Base-by-base conservation (phyloP, 2,113 vertebrate genomes). In the Excalfactoria chinensis region DNA sequence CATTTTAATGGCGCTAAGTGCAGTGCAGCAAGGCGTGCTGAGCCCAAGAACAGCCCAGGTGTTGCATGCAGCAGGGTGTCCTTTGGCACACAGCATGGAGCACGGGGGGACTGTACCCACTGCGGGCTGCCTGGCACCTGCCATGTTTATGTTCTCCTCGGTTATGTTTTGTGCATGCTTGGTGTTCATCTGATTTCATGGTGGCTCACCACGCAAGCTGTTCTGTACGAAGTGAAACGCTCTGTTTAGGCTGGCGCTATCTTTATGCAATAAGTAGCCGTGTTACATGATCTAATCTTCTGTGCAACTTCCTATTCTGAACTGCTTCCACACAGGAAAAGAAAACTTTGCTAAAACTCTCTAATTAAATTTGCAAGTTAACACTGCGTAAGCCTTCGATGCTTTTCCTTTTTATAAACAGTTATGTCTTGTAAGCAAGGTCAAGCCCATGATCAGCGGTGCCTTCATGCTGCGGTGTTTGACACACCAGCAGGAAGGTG, bases 291-390 rank as follows among this genome's bases (percentile, higher is more conserved):
- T 21, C 22, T 74, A 13, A 56, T 84, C 13, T 76, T 66, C 55
- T 34, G 1, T 67, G 32, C 15, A 73, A 55, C 72, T 76, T 86
- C 46, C 23, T 86, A 23, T 75, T 78, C 66, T 73, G 81, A 80
- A 90, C 72, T 51, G 81, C 41, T 70, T 49, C 37, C 64, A 70
- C 49, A 55, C 1, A 82, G 67, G 34, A 88, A 84, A 77, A 67
- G 37, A 89, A 86, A 93, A 90, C 67, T 87, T 89, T 9, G 2
- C 46, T 76, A 84, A 49, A 49, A 89, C 86, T 58, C 19, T 40
- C 85, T 92, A 90, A 90, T 92, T 92, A 89, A 84, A 90, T 73
- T 64, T 85, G 34, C 56, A 79, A 60, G 51, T 81, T 48, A 63
- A 89, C 76, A 22, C 86, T 62, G 17, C 49, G n/a, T 55, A 67